A percentile compares a stretch with the other conserved stretches of the same genome.
phyloP scores from a whole-genome alignment of 1,140 invertebrate species.

The Argopecten irradians region DNA sequence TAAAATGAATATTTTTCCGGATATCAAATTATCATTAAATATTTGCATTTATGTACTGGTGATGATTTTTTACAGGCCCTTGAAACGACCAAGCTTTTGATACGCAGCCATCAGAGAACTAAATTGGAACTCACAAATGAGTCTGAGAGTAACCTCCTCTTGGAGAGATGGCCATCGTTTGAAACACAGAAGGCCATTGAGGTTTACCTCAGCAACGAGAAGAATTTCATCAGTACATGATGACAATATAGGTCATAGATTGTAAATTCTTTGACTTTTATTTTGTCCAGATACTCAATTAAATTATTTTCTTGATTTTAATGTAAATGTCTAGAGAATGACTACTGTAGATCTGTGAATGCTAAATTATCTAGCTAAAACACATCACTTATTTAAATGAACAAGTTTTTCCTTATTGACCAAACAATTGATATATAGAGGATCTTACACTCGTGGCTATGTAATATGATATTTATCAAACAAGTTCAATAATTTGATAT shows the following conservation, averaged over 20 bases:
- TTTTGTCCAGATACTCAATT: neutral
- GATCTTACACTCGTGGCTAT: too few species aligned
- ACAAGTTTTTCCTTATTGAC: neutral
- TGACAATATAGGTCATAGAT: neutral
- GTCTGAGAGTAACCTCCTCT: slow-evolving; percentile 80
- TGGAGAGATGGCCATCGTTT: slow-evolving; percentile 80
- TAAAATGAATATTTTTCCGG: too few species aligned
- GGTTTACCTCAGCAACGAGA: slow-evolving; percentile 69
- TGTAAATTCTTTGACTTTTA: neutral
- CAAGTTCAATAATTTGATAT: too few species aligned
- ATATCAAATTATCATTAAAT: too few species aligned
- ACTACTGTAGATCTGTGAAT: too few species aligned
- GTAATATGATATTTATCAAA: too few species aligned
- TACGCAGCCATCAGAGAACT: slow-evolving; percentile 69
- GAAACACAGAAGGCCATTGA: slow-evolving; percentile 78
- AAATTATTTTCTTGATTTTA: neutral
- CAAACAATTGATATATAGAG: neutral
- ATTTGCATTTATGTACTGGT: neutral
- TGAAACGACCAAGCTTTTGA: slow-evolving; percentile 71
- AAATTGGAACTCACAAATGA: slow-evolving; percentile 80
- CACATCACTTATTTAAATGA: neutral
- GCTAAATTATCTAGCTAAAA: neutral
- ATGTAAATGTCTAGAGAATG: neutral
- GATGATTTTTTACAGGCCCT: slow-evolving; percentile 63
- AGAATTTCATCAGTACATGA: slow-evolving; percentile 63